Conservation (phyloP, 2,113 vertebrate species). For the Sphaerodactylus townsendi region DNA sequence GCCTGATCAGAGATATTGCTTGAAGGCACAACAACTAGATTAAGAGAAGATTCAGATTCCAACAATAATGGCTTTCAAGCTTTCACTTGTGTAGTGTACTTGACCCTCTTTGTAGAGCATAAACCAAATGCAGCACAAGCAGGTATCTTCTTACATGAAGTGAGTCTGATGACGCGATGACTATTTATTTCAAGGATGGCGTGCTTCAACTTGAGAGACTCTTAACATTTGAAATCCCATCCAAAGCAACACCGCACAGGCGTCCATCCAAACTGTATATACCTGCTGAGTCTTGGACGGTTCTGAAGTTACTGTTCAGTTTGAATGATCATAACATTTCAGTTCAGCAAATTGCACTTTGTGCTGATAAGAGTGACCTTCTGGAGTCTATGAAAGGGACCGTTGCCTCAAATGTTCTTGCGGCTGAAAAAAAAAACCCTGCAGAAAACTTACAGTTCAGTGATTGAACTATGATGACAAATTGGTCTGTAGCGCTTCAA, state of each 20-base stretch:
- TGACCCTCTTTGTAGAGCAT: background rate
- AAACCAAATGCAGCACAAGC: background rate
- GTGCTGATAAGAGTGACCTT: background rate
- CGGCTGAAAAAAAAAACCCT: background rate
- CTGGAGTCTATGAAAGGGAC: background rate
- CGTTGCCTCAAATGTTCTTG: background rate
- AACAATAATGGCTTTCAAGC: background rate
- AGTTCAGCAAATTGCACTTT: background rate
- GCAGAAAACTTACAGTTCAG: background rate
- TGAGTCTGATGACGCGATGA: background rate
- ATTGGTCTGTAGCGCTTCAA: background rate
- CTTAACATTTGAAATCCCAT: slow-evolving; percentile 25
- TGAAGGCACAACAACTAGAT: background rate
- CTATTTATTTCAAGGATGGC: slow-evolving; percentile 26
- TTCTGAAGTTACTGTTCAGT: slow-evolving; percentile 3
- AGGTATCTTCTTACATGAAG: background rate
- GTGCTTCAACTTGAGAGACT: slow-evolving; percentile 30
- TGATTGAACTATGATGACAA: background rate
- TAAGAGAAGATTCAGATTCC: background rate
- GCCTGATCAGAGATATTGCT: background rate
- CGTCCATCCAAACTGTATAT: background rate
- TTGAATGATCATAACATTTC: background rate
- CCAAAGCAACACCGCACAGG: background rate
- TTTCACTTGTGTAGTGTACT: background rate
- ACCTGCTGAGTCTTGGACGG: background rate